Base-by-base conservation (phyloP, 2,888 invertebrate genomes). In the Ramazzottius varieornatus region DNA sequence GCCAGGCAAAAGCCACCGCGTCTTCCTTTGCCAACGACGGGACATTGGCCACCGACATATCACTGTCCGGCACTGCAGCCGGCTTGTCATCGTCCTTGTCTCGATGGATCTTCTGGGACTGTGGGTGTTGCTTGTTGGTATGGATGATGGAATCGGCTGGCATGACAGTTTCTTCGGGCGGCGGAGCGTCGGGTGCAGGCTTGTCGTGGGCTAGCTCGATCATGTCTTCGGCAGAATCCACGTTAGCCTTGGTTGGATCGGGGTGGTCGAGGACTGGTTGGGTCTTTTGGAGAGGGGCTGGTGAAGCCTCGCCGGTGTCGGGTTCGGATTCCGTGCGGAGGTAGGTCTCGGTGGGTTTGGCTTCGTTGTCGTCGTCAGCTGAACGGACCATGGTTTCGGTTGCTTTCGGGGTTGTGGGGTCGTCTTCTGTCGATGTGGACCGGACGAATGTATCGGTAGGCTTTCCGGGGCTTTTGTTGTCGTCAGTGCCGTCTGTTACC, bases 1-100 rank as follows among this genome's bases (percentile, higher is more conserved):
- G 54, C 54, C 54, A 54, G n/a, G 54, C 54, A 29, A 54, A 54
- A 24, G 54, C 54, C 13, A 54, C 54, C 54, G 54, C 16, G 29
- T 54, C 54, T 24, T 54, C 54, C 29, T 54, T 54, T 4, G 54
- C 54, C n/a, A 54, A 24, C 4, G 4, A 4, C n/a, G 54, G 54
- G 16, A 54, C 4, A 8, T 16, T 24, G 20, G 13, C n/a, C 20
- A 8, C 29, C 8, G 4, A 4, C 29, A 16, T 24, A 54, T 24
- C 29, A 4, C 16, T 24, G 24, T 54, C 54, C n/a, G 16, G 54
- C 54, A 54, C 54, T 54, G 8, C 16, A 8, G 54, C 24, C 54
- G 8, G 20, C 13, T 16, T 29, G 4, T 4, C 54, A 54, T 54
- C 54, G 8, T 54, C 29, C 29, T 13, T 24, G 24, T 54, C 54